These are phyloP conservation scores for Leptinotarsa defecta DNA, from an alignment of 1,140 invertebrate genomes.

Conservation along the genomic window DNA sequence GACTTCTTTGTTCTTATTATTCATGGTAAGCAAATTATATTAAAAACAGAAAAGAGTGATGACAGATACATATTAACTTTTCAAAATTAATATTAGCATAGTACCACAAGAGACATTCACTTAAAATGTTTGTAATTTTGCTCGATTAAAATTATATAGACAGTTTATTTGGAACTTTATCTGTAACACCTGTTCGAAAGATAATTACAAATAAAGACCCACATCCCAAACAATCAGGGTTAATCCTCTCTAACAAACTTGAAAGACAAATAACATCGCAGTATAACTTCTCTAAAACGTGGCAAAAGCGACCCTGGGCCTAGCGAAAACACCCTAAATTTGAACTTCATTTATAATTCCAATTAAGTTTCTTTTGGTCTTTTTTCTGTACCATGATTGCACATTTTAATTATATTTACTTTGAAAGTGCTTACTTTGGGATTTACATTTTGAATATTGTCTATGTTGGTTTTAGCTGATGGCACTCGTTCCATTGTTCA, in stretches of 20 bases:
- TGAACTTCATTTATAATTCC: conserved; percentile 32
- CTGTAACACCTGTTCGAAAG: not conserved
- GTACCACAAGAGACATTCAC: too few relatives aligned
- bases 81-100: too few relatives aligned
- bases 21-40: too few relatives aligned
- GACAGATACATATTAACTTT: too few relatives aligned
- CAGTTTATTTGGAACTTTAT: too few relatives aligned
- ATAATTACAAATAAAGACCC: not conserved
- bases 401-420: conserved; percentile 39
- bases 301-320: not conserved
- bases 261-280: conserved; percentile 7
- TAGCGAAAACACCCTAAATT: conserved; percentile 10
- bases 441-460: conserved; percentile 40
- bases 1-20: too few relatives aligned
- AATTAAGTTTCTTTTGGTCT: conserved; percentile 35
- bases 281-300: not conserved
- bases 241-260: conserved; percentile 1
- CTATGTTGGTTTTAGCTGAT: conserved; percentile 39
- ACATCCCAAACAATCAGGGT: not conserved
- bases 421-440: conserved; percentile 33
- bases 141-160: too few relatives aligned
- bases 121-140: too few relatives aligned
- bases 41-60: too few relatives aligned
- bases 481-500: conserved; percentile 26
- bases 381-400: conserved; percentile 27